Conservation (phyloP, 2,113 vertebrate species). For the Clarias batrachus region DNA sequence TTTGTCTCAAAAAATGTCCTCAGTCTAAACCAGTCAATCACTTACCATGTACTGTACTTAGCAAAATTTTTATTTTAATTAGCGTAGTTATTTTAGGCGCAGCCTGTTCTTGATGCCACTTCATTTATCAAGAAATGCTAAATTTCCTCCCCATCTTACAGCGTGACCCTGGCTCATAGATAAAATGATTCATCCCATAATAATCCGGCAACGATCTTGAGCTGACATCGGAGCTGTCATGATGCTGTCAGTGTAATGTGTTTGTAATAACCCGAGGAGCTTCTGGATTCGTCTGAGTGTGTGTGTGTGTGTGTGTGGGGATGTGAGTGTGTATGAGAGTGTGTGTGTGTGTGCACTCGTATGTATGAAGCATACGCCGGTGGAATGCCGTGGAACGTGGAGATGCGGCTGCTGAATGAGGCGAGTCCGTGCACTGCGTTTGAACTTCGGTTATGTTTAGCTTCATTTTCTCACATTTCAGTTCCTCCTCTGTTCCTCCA, state of each 20-base stretch:
- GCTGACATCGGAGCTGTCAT: background rate
- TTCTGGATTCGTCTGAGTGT: background rate
- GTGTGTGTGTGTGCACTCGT: background rate
- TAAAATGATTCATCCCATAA: background rate
- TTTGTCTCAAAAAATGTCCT: background rate
- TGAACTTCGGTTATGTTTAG: constrained; percentile 64
- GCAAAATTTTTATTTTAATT: background rate
- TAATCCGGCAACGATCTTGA: background rate
- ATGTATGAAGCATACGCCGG: background rate
- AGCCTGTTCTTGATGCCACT: background rate
- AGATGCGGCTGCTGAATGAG: constrained; percentile 14
- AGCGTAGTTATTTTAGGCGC: background rate
- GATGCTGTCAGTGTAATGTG: background rate
- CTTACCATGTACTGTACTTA: background rate
- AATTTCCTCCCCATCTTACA: background rate
- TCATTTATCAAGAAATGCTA: background rate
- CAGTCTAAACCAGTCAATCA: background rate
- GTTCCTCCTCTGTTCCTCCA: constrained; percentile 39
- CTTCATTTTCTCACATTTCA: constrained; percentile 57
- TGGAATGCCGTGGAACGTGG: background rate
- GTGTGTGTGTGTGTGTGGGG: background rate
- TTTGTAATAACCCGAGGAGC: background rate
- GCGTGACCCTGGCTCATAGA: background rate
- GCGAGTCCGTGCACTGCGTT: background rate
- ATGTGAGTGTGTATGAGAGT: constrained; percentile 1